phyloP scores from a whole-genome alignment of 2,113 vertebrate species.

The Arenaria interpres region DNA sequence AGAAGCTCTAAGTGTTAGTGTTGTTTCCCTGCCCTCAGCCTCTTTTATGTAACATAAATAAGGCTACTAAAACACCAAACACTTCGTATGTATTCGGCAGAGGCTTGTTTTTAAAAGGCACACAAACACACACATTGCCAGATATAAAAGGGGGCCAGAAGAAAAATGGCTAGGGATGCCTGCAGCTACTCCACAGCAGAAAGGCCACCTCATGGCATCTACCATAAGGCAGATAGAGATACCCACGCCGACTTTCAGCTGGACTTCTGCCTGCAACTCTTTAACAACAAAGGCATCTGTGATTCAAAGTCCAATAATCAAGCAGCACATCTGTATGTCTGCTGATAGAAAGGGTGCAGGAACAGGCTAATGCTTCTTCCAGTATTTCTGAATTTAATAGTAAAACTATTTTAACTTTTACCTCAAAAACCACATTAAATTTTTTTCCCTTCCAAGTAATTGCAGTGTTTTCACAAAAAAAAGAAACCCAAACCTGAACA shows the following conservation, averaged over 20 bases:
- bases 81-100: not conserved
- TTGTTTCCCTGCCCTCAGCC: not conserved
- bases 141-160: not conserved
- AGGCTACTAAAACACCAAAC: not conserved
- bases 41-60: not conserved
- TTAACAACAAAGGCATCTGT: not conserved
- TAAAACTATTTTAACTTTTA: not conserved
- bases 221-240: too few species aligned
- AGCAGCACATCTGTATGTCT: not conserved
- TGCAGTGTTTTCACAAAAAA: too few species aligned
- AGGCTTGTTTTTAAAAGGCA: not conserved
- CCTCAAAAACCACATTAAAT: not conserved
- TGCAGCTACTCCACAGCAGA: not conserved
- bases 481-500: not conserved
- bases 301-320: not conserved
- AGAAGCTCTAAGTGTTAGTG: not conserved
- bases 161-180: not conserved
- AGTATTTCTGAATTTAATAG: not conserved
- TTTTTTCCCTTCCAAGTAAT: not conserved
- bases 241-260: too few species aligned
- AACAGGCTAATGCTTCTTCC: not conserved
- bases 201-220: not conserved
- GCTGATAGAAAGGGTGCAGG: not conserved
- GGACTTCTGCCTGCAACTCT: not conserved
- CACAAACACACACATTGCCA: not conserved